phyloP scores from a whole-genome alignment of 1,140 invertebrate genomes.

The Hypothenemus hampei region DNA sequence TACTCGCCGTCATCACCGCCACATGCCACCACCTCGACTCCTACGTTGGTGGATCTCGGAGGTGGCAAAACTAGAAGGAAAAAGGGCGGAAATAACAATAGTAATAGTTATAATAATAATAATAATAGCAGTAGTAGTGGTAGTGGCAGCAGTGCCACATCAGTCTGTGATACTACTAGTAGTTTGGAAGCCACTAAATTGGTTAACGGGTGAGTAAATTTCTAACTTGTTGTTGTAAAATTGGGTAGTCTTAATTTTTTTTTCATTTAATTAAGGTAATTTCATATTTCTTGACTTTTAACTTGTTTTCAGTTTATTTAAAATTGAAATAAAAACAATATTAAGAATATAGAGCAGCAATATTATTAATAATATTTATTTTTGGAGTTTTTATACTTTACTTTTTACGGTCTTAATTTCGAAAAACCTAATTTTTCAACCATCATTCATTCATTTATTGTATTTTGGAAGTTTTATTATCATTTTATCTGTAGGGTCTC shows the following conservation, averaged over 20 bases:
- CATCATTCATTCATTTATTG: not conserved
- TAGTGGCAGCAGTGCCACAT: not conserved
- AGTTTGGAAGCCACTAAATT: slow-evolving; percentile 12
- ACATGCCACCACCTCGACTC: not conserved
- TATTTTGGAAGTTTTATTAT: not conserved
- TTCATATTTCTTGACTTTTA: no score
- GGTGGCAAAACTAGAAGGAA: slow-evolving; percentile 3
- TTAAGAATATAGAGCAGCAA: no score
- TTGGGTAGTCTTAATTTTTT: no score
- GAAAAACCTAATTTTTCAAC: not conserved
- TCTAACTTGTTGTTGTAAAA: no score
- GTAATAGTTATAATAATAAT: not conserved
- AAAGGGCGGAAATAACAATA: slow-evolving; percentile 3
- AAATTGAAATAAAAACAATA: no score
- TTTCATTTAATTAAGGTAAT: no score
- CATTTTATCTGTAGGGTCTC: slow-evolving; percentile 4
- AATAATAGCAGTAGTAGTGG: not conserved
- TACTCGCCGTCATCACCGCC: not conserved
- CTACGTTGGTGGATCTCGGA: not conserved
- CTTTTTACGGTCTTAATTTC: not conserved
- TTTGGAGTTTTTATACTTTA: no score
- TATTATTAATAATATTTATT: no score
- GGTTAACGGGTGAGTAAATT: slow-evolving; percentile 23
- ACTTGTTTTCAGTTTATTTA: no score
- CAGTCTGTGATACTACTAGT: slow-evolving; percentile 25